These are phyloP conservation scores for Acropternis orthonyx DNA, from an alignment of 2,797 vertebrate species.

Conservation along the genomic window DNA sequence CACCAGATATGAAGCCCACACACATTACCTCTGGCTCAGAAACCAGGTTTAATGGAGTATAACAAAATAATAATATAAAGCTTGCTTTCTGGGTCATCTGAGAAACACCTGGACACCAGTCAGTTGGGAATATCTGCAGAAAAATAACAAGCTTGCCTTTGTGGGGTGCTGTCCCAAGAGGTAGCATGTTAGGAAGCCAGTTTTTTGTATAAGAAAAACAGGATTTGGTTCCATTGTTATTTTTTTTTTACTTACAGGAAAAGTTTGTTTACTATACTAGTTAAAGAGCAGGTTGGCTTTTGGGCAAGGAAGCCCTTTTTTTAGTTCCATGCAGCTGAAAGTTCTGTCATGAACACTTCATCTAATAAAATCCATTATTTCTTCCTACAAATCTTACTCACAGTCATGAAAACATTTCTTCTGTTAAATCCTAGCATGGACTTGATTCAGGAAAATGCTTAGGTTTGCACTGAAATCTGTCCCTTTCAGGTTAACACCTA, in stretches of 20 bases:
- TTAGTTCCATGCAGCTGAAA: neutral
- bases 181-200: neutral
- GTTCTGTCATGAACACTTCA: neutral
- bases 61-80: constrained; percentile 39
- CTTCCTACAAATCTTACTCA: neutral
- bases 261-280: neutral
- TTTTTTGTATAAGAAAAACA: neutral
- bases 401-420: neutral
- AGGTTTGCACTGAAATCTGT: neutral
- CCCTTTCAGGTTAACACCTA: neutral
- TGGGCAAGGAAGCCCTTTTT: neutral
- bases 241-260: neutral
- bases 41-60: constrained; percentile 52
- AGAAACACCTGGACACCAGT: constrained; percentile 29
- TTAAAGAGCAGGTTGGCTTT: neutral
- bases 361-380: neutral
- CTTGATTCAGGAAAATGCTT: neutral
- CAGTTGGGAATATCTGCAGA: neutral
- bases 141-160: constrained; percentile 31
- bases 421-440: neutral
- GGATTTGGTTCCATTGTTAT: neutral
- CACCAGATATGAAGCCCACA: constrained; percentile 17
- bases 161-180: neutral
- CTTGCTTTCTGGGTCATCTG: constrained; percentile 44
- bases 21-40: constrained; percentile 14